These are phyloP conservation scores for Apodemia zela DNA, from an alignment of 2,888 invertebrate species.

Conservation along the genomic window DNA sequence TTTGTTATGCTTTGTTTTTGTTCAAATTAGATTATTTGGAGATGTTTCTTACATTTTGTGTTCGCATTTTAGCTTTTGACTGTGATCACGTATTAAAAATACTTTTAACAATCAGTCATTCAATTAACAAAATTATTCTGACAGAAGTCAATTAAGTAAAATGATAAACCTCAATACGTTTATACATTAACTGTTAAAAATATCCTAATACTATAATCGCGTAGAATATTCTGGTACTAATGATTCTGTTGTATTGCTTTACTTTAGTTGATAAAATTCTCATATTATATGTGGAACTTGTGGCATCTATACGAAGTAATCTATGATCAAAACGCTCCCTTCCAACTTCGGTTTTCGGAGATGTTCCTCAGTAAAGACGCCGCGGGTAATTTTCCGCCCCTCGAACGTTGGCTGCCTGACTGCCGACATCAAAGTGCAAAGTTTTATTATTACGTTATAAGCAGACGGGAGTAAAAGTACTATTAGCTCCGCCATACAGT, in stretches of 20 bases:
- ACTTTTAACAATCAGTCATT: too few species aligned
- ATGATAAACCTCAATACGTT: too few species aligned
- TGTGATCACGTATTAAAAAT: too few species aligned
- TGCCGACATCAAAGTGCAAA: slow-evolving; percentile 67
- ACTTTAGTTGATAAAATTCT: not conserved
- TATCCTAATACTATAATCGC: not conserved
- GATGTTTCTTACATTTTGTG: too few species aligned
- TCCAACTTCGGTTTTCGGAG: slow-evolving; percentile 37
- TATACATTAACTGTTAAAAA: too few species aligned
- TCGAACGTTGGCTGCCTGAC: slow-evolving; percentile 40
- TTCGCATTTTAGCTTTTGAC: too few species aligned
- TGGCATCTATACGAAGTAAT: not conserved
- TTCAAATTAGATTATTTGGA: too few species aligned
- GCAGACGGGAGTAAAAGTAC: slow-evolving; percentile 46
- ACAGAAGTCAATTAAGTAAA: too few species aligned
- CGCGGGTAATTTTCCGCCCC: slow-evolving; percentile 61
- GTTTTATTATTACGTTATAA: slow-evolving; percentile 63
- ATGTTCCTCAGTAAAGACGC: slow-evolving; percentile 45
- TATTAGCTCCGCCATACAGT: slow-evolving; percentile 38
- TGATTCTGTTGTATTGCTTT: too few species aligned
- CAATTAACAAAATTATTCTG: too few species aligned
- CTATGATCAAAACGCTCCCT: not conserved
- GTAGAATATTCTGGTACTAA: not conserved
- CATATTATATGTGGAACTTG: not conserved
- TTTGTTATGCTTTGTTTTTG: too few species aligned